A percentile compares a stretch with the other conserved stretches of the same genome.
phyloP scores from a whole-genome alignment of 2,797 vertebrate species.

The Bradypus variegatus region DNA sequence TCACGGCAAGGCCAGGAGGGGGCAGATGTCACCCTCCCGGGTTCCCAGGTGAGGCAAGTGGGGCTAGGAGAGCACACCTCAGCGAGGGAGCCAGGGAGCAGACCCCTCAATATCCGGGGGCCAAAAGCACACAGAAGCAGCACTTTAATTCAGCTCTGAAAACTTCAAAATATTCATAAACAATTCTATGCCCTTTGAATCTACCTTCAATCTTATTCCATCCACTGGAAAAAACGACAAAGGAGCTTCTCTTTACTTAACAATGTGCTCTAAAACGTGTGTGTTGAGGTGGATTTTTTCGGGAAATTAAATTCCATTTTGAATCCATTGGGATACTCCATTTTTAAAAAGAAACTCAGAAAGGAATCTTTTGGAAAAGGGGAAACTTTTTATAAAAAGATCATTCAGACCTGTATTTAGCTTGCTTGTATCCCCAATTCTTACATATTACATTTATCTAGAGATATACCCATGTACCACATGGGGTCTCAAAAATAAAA shows the following conservation, averaged over 20 bases:
- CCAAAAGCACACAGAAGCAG: background rate
- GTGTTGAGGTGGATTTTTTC: background rate
- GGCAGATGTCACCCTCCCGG: background rate
- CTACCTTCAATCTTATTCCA: background rate
- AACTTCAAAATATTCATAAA: background rate
- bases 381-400: background rate
- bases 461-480: background rate
- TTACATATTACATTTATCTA: background rate
- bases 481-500: background rate
- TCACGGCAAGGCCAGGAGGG: background rate
- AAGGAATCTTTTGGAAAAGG: background rate
- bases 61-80: background rate
- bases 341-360: background rate
- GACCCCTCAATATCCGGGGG: fast-evolving
- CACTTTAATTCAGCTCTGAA: background rate
- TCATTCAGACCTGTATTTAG: background rate
- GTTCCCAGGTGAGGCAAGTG: background rate
- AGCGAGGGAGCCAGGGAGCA: background rate
- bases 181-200: background rate
- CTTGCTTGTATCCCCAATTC: background rate
- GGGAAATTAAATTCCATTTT: conserved; percentile 1
- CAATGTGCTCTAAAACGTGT: background rate
- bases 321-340: background rate
- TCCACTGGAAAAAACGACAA: background rate
- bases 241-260: background rate